Evolutionary conservation across 2,797 vertebrate species (phyloP).

Genomic region (Antennarius maculatus): DNA sequence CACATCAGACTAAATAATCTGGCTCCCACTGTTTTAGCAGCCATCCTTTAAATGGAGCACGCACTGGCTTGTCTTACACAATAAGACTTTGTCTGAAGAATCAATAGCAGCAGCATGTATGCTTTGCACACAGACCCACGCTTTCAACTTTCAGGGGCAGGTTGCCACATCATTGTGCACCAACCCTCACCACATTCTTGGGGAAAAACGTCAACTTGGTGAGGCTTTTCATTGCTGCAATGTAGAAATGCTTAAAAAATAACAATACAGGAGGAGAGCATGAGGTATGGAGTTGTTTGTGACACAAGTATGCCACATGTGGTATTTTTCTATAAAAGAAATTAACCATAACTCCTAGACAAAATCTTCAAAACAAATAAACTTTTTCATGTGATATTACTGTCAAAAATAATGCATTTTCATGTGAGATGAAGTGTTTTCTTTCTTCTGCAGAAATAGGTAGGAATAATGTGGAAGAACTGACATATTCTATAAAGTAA

Average conservation of each 20-base stretch:
- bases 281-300: slow-evolving; percentile 43
- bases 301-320: slow-evolving; percentile 27
- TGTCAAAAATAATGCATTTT: slow-evolving; percentile 4
- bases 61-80: slow-evolving; percentile 78
- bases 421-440: neutral
- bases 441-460: slow-evolving; percentile 11
- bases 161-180: slow-evolving; percentile 84
- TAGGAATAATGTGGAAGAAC: slow-evolving; percentile 3
- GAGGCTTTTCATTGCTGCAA: slow-evolving; percentile 38
- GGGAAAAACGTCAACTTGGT: slow-evolving; percentile 40
- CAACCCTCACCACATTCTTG: slow-evolving; percentile 83
- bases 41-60: slow-evolving; percentile 65
- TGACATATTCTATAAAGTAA: slow-evolving; percentile 24
- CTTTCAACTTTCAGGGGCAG: slow-evolving; percentile 83
- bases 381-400: slow-evolving; percentile 29
- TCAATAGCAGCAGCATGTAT: slow-evolving; percentile 83
- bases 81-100: slow-evolving; percentile 86
- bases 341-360: slow-evolving; percentile 31
- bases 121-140: slow-evolving; percentile 68
- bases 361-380: slow-evolving; percentile 37
- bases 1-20: slow-evolving; percentile 32
- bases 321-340: slow-evolving; percentile 40
- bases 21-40: slow-evolving; percentile 39
- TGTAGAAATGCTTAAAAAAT: slow-evolving; percentile 31
- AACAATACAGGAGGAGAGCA: slow-evolving; percentile 16